These are phyloP conservation scores for Drosophila pandora DNA, from an alignment of 1,140 invertebrate species.

Conservation along the genomic window DNA sequence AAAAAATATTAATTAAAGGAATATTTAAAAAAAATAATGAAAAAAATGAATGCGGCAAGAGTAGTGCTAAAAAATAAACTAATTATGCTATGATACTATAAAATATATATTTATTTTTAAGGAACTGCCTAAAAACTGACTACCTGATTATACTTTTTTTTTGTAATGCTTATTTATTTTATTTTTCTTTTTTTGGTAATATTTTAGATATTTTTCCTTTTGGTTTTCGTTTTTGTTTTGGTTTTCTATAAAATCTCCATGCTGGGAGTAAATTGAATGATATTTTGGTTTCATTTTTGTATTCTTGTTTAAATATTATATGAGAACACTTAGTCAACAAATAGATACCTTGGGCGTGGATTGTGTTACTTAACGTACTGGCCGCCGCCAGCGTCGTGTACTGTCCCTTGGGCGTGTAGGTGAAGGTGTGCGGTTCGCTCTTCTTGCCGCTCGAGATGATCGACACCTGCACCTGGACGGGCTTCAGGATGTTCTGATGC, in stretches of 20 bases:
- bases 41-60: background rate
- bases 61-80: background rate
- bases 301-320: background rate
- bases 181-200: background rate
- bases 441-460: conserved; percentile 94
- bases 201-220: background rate
- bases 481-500: conserved; percentile 87
- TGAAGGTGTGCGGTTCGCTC: conserved; percentile 94
- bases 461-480: conserved; percentile 90
- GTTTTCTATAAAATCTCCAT: conserved; percentile 1
- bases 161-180: background rate
- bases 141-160: conserved; percentile 16
- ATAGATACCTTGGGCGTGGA: conserved; percentile 82
- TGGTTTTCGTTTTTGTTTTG: conserved; percentile 6
- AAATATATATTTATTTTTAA: conserved; percentile 17
- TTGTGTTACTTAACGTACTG: conserved; percentile 78
- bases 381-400: conserved; percentile 78
- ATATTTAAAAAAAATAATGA: background rate
- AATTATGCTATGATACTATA: background rate
- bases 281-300: conserved; percentile 11
- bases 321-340: conserved; percentile 66
- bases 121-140: conserved; percentile 38
- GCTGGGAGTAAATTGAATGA: background rate
- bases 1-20: conserved; percentile 5
- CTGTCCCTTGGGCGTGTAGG: conserved; percentile 88